Percentiles rank a stretch among this genome's conserved stretches.
These are phyloP conservation scores for Trematomus bernacchii DNA, from an alignment of 2,797 vertebrate species.

Conservation along the genomic window DNA sequence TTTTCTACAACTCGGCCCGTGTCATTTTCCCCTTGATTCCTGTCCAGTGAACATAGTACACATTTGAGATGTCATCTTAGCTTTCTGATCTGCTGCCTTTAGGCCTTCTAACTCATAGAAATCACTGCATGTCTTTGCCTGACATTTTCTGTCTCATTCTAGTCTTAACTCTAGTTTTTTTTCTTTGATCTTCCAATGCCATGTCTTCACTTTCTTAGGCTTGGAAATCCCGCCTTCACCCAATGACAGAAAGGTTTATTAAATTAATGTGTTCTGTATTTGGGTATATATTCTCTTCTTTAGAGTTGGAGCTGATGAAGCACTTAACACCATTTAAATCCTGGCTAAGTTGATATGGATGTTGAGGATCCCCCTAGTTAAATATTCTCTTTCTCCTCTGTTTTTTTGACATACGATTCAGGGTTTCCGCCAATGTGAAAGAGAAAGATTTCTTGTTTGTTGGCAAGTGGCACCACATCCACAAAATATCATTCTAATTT, in stretches of 20 bases:
- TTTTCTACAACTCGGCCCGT: background rate
- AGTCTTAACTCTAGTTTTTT: background rate
- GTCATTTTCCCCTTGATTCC: conserved; percentile 10
- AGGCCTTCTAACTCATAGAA: background rate
- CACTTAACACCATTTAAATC: conserved; percentile 6
- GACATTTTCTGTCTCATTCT: background rate
- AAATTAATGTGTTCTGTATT: background rate
- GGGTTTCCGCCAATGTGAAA: too few species aligned
- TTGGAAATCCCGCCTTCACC: background rate
- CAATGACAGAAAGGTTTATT: background rate
- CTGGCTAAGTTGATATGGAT: conserved; percentile 10
- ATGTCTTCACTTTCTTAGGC: background rate
- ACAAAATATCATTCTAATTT: background rate
- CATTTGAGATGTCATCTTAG: background rate
- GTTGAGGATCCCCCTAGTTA: too few species aligned
- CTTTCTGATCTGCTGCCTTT: background rate
- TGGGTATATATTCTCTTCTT: conserved; percentile 9
- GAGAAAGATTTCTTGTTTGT: too few species aligned
- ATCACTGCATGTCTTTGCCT: background rate
- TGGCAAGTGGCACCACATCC: background rate
- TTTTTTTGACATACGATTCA: conserved; percentile 11
- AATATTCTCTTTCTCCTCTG: background rate
- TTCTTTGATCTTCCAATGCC: background rate
- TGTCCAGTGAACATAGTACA: background rate
- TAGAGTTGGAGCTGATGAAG: conserved; percentile 18